phyloP scores from a whole-genome alignment of 37 sponge, comb jelly and placozoan species.

The Bolinopsis microptera region DNA sequence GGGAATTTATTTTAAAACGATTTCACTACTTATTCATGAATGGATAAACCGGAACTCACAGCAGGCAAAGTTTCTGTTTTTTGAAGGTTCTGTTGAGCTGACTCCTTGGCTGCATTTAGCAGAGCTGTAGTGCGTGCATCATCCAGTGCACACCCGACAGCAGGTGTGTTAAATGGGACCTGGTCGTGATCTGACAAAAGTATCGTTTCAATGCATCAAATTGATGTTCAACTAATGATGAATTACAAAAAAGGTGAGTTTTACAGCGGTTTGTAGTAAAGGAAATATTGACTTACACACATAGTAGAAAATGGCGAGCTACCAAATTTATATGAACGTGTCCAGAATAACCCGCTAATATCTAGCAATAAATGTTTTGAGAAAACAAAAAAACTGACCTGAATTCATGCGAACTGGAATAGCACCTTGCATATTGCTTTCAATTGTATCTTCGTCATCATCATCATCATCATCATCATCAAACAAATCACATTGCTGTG shows the following conservation, averaged over 20 bases:
- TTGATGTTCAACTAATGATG: not conserved
- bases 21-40: too few species aligned
- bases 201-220: too few species aligned
- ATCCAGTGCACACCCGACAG: constrained; percentile 60
- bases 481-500: not conserved
- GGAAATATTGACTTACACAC: not conserved
- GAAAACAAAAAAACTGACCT: constrained; percentile 21
- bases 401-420: constrained; percentile 29
- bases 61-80: not conserved
- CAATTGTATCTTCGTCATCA: not conserved
- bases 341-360: too few species aligned
- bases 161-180: constrained; percentile 54
- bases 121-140: constrained; percentile 45
- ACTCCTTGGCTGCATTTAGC: constrained; percentile 56
- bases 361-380: too few species aligned
- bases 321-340: too few species aligned
- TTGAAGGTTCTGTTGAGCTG: constrained; percentile 50
- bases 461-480: constrained; percentile 41
- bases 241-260: not conserved
- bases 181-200: constrained; percentile 55
- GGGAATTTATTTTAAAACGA: too few species aligned
- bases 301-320: not conserved
- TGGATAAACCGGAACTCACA: too few species aligned
- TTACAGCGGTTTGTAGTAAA: not conserved
- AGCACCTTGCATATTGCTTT: constrained; percentile 44